A percentile compares a stretch with the other conserved stretches of the same genome.
Evolutionary conservation across 2,888 invertebrate genomes (phyloP).

Genomic region (Pterostichus madidus): DNA sequence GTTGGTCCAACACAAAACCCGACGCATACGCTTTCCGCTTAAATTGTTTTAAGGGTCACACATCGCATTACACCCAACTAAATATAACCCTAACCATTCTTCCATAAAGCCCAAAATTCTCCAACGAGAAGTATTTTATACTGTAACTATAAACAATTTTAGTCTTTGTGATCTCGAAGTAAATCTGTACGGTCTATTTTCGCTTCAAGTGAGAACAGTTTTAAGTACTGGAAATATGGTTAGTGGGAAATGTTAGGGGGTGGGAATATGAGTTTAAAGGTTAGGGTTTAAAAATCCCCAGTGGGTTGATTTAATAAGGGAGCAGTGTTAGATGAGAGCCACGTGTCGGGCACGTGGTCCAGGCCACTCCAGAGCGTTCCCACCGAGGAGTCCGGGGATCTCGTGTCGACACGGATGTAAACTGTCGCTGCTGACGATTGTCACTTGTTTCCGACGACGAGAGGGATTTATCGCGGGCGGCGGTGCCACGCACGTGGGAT

Average conservation of each 20-base stretch:
- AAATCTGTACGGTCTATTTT: too few relatives aligned
- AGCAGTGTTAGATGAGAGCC: constrained; percentile 26
- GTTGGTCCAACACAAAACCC: constrained; percentile 29
- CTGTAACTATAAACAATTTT: too few relatives aligned
- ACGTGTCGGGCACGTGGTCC: constrained; percentile 25
- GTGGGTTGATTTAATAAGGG: constrained; percentile 56
- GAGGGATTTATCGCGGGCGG: constrained; percentile 5
- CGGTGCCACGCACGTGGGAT: constrained; percentile 17
- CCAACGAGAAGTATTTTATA: too few relatives aligned
- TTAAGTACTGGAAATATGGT: background rate
- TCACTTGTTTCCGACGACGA: constrained; percentile 27
- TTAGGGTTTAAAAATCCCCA: constrained; percentile 25
- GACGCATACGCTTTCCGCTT: constrained; percentile 38
- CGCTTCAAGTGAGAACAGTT: too few relatives aligned
- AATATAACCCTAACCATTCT: too few relatives aligned
- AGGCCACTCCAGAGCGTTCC: constrained; percentile 27
- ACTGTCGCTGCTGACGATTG: constrained; percentile 31
- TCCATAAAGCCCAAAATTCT: too few relatives aligned
- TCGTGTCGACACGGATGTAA: constrained; percentile 50
- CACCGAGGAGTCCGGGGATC: constrained; percentile 5
- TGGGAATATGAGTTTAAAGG: background rate
- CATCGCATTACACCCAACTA: too few relatives aligned
- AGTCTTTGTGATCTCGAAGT: too few relatives aligned
- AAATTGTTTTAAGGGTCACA: constrained; percentile 30
- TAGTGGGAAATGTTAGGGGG: constrained; percentile 15